Conservation (phyloP, 2,113 vertebrate genomes). For the Gambusia holbrooki region DNA sequence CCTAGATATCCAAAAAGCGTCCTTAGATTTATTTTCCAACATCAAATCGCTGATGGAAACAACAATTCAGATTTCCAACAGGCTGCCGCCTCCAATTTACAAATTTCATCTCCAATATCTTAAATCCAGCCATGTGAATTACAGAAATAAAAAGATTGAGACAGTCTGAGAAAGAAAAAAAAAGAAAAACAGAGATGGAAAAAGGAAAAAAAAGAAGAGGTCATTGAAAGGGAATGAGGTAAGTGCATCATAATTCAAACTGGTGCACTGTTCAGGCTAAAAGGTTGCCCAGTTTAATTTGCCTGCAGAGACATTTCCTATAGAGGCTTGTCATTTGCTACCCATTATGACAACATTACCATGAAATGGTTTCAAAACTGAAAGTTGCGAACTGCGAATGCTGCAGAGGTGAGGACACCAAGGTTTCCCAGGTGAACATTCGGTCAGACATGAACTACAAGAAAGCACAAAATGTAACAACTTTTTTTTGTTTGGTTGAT, state of each 20-base stretch:
- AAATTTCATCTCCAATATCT: constrained; percentile 8
- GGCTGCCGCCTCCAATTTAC: background rate
- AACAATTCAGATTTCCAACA: constrained; percentile 8
- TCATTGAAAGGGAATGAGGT: constrained; percentile 21
- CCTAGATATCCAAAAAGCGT: background rate
- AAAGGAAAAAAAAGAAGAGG: constrained; percentile 7
- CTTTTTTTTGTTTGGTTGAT: too few relatives aligned
- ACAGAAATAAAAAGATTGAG: background rate
- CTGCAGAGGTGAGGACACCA: background rate
- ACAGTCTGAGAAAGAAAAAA: background rate
- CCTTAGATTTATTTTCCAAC: background rate
- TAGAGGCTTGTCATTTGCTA: background rate
- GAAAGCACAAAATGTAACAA: too few relatives aligned
- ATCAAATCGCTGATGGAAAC: background rate
- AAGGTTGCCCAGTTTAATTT: constrained; percentile 21
- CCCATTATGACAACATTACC: constrained; percentile 33
- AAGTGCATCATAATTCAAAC: constrained; percentile 15
- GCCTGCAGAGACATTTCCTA: constrained; percentile 22
- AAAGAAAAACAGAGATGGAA: background rate
- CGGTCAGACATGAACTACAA: too few relatives aligned
- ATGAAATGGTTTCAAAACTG: constrained; percentile 37
- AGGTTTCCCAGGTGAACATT: too few relatives aligned
- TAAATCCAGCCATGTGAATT: constrained; percentile 18
- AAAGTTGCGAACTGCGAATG: background rate
- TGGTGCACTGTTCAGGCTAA: constrained; percentile 15